Conservation (phyloP, 2,888 invertebrate species). For the Zootermopsis nevadensis region DNA sequence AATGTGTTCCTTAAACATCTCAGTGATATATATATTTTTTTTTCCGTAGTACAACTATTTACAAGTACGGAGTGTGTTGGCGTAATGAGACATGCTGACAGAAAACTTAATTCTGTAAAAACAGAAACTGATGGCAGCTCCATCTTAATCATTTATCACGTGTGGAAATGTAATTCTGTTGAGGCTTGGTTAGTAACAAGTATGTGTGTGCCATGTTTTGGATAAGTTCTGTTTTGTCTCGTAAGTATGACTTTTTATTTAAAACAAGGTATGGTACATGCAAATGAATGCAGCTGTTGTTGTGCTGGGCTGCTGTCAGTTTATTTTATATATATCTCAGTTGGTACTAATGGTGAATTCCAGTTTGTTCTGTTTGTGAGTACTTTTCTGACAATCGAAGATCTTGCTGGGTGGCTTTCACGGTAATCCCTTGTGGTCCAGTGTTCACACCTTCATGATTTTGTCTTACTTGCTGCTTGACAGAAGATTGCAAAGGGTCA, state of each 20-base stretch:
- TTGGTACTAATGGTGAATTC: background rate
- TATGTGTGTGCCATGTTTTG: conserved; percentile 5
- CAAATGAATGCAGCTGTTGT: conserved; percentile 14
- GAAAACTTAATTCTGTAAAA: background rate
- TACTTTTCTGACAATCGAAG: background rate
- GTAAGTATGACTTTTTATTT: conserved; percentile 1
- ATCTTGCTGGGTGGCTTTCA: background rate
- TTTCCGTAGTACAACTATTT: conserved; percentile 38
- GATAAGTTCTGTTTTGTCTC: conserved; percentile 14
- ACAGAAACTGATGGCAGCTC: conserved; percentile 12
- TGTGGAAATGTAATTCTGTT: conserved; percentile 7
- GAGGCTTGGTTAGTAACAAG: background rate
- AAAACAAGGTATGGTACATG: background rate
- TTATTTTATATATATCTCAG: conserved; percentile 23
- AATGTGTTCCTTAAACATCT: conserved; percentile 40
- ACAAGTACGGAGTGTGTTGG: conserved; percentile 11
- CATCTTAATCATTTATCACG: conserved; percentile 21
- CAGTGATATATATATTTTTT: conserved; percentile 27
- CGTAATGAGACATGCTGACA: background rate
- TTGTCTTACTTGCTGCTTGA: background rate
- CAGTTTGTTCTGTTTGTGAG: conserved; percentile 11
- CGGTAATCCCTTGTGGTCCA: background rate
- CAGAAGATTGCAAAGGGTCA: background rate
- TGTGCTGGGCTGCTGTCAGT: background rate
- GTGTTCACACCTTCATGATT: background rate